Evolutionary conservation across 2,888 invertebrate genomes (phyloP).

Genomic region (Dolichomitus sp.): DNA sequence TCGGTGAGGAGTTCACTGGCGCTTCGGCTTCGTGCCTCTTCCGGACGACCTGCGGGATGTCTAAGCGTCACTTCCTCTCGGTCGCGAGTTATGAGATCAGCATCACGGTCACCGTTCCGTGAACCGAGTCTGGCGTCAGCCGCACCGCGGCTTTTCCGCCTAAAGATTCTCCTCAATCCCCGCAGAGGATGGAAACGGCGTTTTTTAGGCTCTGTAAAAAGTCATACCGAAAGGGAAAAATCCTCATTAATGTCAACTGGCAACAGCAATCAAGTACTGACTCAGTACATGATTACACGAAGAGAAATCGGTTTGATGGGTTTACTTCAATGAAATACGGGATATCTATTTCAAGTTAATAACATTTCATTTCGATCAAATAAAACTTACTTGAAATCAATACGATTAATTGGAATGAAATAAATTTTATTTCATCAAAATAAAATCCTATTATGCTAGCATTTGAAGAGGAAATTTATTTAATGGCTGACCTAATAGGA

Average conservation of each 20-base stretch:
- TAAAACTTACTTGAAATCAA: too few relatives aligned
- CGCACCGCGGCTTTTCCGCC: constrained; percentile 87
- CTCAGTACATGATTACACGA: neutral
- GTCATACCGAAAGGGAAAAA: constrained; percentile 5
- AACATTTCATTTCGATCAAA: too few relatives aligned
- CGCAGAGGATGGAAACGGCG: constrained; percentile 90
- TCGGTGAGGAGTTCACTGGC: constrained; percentile 90
- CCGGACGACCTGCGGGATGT: constrained; percentile 86
- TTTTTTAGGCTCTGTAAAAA: constrained; percentile 87
- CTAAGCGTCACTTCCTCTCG: constrained; percentile 86
- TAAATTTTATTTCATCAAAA: too few relatives aligned
- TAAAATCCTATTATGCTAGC: too few relatives aligned
- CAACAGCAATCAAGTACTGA: neutral
- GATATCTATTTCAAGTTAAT: too few relatives aligned
- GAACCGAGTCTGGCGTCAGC: constrained; percentile 84
- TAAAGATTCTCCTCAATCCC: constrained; percentile 91
- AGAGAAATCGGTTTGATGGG: too few relatives aligned
- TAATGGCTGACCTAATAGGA: too few relatives aligned
- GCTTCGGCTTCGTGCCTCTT: constrained; percentile 88
- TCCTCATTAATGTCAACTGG: constrained; percentile 18
- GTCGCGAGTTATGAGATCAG: constrained; percentile 80
- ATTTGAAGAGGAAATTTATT: too few relatives aligned
- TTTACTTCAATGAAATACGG: too few relatives aligned
- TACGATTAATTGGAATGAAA: too few relatives aligned
- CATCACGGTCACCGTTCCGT: constrained; percentile 78